Base-by-base conservation (phyloP, 2,888 invertebrate genomes). In the Bellardia bayeri region DNA sequence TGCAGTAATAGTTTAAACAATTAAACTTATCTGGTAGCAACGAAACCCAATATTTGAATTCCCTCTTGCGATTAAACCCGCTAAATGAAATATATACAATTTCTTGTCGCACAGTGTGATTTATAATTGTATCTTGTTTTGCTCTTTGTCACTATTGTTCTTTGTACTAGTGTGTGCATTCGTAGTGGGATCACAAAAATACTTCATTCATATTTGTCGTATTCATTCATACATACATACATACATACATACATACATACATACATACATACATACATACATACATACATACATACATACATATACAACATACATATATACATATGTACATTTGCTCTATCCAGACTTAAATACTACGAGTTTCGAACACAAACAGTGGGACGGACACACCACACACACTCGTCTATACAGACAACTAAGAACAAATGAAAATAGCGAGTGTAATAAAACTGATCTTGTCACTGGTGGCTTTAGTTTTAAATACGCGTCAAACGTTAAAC, bases 381-480 rank as follows among this genome's bases (percentile, higher is more conserved):
- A 63, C 66, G 49, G 58, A 54, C 30, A 56, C 6, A 5, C 5
- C 40, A 49, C n/a, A 11, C 45, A 68, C 63, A 66, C 61, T 64
- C 58, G 33, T 9, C 30, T 30, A 42, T 14, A 45, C 42, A 45
- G 13, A 68, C 42, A 45, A 68, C 72, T 74, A 33, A 82, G 66
- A 82, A 82, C 56, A 83, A 83, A 37, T 64, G 61, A 61, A 33
- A 42, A 49, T 58, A 56, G 42, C 14, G 30, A 56, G 82, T 85
- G 85, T 85, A 87, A 85, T 85, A 87, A 79, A 87, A 87, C 16
- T 85, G 85, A 87, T 87, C 85, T 85, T 87, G 87, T 85, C 85
- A 87, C 74, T 69, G 74, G 54, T 71, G 68, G 64, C 7, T 85
- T 87, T 66, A 87, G 87, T 87, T 87, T 79, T 45, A 75, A 87